These are phyloP conservation scores for Chironomus riparius DNA, from an alignment of 2,888 invertebrate genomes.

Conservation along the genomic window DNA sequence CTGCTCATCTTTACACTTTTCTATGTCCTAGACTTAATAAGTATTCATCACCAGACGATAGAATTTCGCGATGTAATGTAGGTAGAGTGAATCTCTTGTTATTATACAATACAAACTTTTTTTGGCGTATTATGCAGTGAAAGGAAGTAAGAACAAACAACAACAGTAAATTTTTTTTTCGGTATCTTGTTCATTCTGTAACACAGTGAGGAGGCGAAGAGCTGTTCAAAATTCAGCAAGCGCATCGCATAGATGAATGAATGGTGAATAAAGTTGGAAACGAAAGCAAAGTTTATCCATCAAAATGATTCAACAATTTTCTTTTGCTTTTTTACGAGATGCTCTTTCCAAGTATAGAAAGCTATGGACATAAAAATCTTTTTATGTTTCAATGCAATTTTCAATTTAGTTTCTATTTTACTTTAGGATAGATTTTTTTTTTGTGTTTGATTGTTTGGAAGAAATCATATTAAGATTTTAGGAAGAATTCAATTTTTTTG, in stretches of 20 bases:
- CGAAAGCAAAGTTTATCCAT: conserved; percentile 1
- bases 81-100: not conserved
- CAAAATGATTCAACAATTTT: not conserved
- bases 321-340: not conserved
- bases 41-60: conserved; percentile 16
- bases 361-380: no score
- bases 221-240: not conserved
- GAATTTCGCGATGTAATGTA: not conserved
- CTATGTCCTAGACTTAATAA: not conserved
- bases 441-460: no score
- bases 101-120: not conserved
- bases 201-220: not conserved
- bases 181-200: not conserved
- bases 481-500: no score
- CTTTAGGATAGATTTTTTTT: no score
- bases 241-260: not conserved
- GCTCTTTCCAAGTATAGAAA: no score
- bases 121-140: conserved; percentile 4
- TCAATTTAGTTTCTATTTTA: no score
- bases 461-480: no score
- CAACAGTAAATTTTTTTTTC: conserved; percentile 8
- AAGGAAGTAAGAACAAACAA: conserved; percentile 21
- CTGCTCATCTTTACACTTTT: no score
- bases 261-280: not conserved
- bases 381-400: no score